Percentiles rank a stretch among this genome's conserved stretches.
phyloP scores from a whole-genome alignment of 2,113 vertebrate species.

The Lanius ludovicianus region DNA sequence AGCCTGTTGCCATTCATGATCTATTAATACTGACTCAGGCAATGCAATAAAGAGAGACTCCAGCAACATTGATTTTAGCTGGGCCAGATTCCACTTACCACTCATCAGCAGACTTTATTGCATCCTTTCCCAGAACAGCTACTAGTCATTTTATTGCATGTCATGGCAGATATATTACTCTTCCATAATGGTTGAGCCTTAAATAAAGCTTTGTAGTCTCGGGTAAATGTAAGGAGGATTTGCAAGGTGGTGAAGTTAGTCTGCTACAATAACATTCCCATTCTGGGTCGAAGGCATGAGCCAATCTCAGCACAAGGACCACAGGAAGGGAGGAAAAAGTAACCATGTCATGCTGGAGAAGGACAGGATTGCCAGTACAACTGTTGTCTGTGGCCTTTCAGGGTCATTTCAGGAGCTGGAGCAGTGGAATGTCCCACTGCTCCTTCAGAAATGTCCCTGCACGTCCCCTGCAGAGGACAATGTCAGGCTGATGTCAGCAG shows the following conservation, averaged over 20 bases:
- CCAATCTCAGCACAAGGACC: not conserved
- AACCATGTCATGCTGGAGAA: not conserved
- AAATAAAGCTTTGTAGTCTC: constrained; percentile 55
- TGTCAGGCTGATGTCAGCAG: constrained; percentile 51
- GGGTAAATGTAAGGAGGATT: constrained; percentile 6
- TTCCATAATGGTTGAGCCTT: constrained; percentile 50
- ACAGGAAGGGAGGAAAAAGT: not conserved
- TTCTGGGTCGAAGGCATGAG: not conserved
- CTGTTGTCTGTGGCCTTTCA: not conserved
- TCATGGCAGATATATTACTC: constrained; percentile 60
- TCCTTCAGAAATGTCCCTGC: constrained; percentile 55
- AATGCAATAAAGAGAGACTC: constrained; percentile 63
- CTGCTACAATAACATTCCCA: not conserved
- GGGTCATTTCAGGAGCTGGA: constrained; percentile 13
- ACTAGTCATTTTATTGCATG: constrained; percentile 63
- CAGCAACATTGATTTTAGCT: constrained; percentile 67
- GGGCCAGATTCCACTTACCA: constrained; percentile 65
- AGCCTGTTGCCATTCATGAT: constrained; percentile 60
- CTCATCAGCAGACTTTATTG: constrained; percentile 65
- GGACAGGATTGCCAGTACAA: not conserved
- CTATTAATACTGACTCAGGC: constrained; percentile 63
- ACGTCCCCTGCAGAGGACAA: constrained; percentile 25
- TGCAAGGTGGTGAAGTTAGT: constrained; percentile 33
- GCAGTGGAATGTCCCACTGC: constrained; percentile 34
- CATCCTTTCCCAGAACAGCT: constrained; percentile 70